Conservation (phyloP, 2,113 vertebrate species). For the human (Homo sapiens) region GRCh38 chr3:1151501-1152000, state of each 20-base stretch:
- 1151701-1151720: neutral
- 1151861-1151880: neutral
- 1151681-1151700: neutral
- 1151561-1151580: neutral
- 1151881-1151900: neutral
- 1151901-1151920: neutral
- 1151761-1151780: neutral
- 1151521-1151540: neutral
- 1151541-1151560: neutral
- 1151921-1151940: neutral
- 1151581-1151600: neutral
- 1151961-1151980: neutral
- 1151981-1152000: neutral
- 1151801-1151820: neutral
- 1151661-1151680: neutral
- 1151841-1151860: neutral
- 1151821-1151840: neutral
- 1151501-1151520: neutral
- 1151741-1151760: neutral
- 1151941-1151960: neutral
- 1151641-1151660: neutral
- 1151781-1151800: neutral
- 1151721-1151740: neutral
- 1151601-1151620: neutral
- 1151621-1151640: neutral